Evolutionary conservation across 2,888 invertebrate species (phyloP), one percentile per base, ranked within the genome.

Genomic region (Epirrhoe tristata): DNA sequence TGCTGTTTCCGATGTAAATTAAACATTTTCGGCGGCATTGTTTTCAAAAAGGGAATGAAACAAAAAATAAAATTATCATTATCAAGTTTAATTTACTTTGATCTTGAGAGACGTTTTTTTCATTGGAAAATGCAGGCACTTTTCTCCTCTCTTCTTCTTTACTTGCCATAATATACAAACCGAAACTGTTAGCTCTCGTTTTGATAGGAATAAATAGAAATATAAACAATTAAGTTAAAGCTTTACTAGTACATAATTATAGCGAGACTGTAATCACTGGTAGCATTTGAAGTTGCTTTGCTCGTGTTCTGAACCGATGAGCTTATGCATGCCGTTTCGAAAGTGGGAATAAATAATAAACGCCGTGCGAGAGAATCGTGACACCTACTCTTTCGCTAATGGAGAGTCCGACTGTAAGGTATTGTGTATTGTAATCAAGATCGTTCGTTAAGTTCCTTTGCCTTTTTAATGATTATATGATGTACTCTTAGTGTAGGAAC

Each of bases 351-450:
- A 91, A 93, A 91, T 91, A 93, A 91, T 91, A 91, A 86, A 86
- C 88, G 77, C 83, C 86, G 81, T 81, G 85, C 85, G 80, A 83
- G 84, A 74, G 81, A 90, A 84, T 93, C 93, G 93, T 93, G 93
- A 93, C 91, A 90, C 85, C 83, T 86, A 86, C 88, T 88, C 89
- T 88, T 85, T 88, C 88, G 82, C 89, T 93, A 93, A 93, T 93
- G 92, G 91, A 91, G 82, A 82, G 75, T 77, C n/a, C 83, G 84
- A 80, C 81, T 82, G 85, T 85, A 83, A 83, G 85, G 89, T 84
- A 87, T 83, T 86, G 88, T 87, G 80, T 81, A 79, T 77, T 82
- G 77, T 84, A 90, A 93, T 91, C 92, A 90, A 92, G 92, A 92
- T 93, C 81, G 80, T 85, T 86, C 88, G 85, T 87, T 86, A 86